Evolutionary conservation across 2,888 invertebrate genomes (phyloP), one percentile per base, ranked within the genome.

Genomic region (Scaptomyza reducta): DNA sequence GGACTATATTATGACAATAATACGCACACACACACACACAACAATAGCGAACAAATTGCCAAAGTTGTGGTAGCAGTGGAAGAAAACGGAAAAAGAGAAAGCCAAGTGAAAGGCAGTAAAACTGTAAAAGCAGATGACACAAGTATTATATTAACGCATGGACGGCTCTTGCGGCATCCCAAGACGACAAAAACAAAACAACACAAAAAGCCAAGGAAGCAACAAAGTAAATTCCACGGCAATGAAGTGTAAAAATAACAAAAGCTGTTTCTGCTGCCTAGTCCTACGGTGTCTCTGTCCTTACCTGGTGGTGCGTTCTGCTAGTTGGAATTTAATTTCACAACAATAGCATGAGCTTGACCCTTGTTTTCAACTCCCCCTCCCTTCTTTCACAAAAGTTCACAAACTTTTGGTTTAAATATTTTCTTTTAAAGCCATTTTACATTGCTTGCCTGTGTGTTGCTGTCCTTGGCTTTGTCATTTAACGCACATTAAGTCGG

Each of bases 61-160:
- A 64, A 71, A 79, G 75, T 79, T 76, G 60, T 60, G 47, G 60
- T 22, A 27, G 51, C 25, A 58, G 29, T 33, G 16, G 40, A 29
- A 54, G 58, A 55, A 31, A 49, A 22, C 9, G 40, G 49, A 51
- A 51, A 51, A 51, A 47, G 31, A 42, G 49, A 49, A 41, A 47
- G 44, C 16, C 25, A 35, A 18, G 50, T 6, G 18, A 33, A 54
- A 45, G 49, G 59, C 46, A 62, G 58, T 51, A 38, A 3, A 54
- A 53, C 66, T 59, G 63, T 55, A 55, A 67, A 77, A 69, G 71
- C 73, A 73, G 79, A 63, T 65, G 74, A 83, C 70, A 87, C 70
- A 85, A 87, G 86, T 84, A 85, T 87, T 84, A 84, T 84, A 87
- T 84, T 84, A 76, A 85, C 83, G 87, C 87, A 85, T 84, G 83